phyloP scores from a whole-genome alignment of 1,140 invertebrate genomes.

The Brachionus calyciflorus region DNA sequence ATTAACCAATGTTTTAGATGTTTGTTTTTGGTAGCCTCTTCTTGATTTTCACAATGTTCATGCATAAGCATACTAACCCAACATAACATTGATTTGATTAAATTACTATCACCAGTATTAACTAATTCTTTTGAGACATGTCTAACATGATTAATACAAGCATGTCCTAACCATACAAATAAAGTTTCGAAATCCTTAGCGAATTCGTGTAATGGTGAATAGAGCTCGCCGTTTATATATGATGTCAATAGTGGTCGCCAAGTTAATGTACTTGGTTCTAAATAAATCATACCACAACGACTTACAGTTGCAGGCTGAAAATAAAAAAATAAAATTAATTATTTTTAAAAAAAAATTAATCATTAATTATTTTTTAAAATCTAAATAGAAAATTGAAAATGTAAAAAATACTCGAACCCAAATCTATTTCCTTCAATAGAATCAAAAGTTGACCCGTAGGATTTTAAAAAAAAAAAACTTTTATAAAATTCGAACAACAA shows the following conservation, averaged over 20 bases:
- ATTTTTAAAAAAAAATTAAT: too few relatives aligned
- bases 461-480: too few relatives aligned
- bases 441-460: too few relatives aligned
- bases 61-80: constrained; percentile 57
- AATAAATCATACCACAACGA: constrained; percentile 62
- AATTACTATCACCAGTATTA: constrained; percentile 54
- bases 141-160: constrained; percentile 50
- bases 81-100: constrained; percentile 57
- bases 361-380: too few relatives aligned
- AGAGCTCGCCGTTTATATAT: constrained; percentile 53
- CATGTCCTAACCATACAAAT: constrained; percentile 62
- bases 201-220: constrained; percentile 48
- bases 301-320: constrained; percentile 60
- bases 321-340: too few relatives aligned
- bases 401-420: too few relatives aligned
- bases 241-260: constrained; percentile 59
- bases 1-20: constrained; percentile 54
- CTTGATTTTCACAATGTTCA: constrained; percentile 51
- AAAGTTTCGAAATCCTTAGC: constrained; percentile 52
- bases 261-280: constrained; percentile 60
- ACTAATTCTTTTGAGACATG: constrained; percentile 55
- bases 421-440: too few relatives aligned
- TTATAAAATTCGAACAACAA: too few relatives aligned
- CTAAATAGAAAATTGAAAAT: too few relatives aligned
- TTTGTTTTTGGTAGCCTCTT: constrained; percentile 56